These are phyloP conservation scores for Xenopus laevis DNA, from an alignment of 2,113 vertebrate species.

Conservation along the genomic window DNA sequence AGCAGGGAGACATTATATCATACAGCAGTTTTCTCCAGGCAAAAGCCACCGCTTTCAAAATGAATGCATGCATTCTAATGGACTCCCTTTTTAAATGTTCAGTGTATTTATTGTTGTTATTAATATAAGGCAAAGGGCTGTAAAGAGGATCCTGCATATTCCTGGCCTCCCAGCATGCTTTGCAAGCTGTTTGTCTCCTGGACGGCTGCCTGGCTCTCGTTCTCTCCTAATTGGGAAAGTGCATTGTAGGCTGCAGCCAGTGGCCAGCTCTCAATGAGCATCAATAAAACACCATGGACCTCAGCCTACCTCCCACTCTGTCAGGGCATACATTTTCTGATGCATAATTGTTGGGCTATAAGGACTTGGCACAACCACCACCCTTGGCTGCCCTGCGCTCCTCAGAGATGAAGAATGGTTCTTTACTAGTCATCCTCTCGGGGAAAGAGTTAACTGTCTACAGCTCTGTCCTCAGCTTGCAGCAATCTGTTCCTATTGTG, in stretches of 20 bases:
- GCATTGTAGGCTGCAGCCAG: conserved; percentile 28
- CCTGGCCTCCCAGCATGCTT: conserved; percentile 14
- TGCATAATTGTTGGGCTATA: too few species aligned
- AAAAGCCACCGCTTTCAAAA: too few species aligned
- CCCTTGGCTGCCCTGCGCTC: not conserved
- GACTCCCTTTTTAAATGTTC: too few species aligned
- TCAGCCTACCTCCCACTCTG: not conserved
- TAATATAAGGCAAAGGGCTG: not conserved
- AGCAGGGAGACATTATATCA: too few species aligned
- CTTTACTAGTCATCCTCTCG: not conserved
- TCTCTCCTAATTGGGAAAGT: conserved; percentile 41
- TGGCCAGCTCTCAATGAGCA: conserved; percentile 44
- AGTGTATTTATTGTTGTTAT: too few species aligned
- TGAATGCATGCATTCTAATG: too few species aligned
- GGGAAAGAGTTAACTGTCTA: not conserved
- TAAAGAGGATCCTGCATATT: not conserved
- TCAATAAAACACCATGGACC: conserved; percentile 26
- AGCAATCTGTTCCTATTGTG: too few species aligned
- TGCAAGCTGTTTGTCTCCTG: not conserved
- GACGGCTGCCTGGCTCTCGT: conserved; percentile 35
- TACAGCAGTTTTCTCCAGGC: too few species aligned
- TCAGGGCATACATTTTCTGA: not conserved
- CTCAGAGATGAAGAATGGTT: not conserved
- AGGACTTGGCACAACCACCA: not conserved
- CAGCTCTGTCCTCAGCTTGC: not conserved